A percentile compares a stretch with the other conserved stretches of the same genome.
phyloP scores from a whole-genome alignment of 1,140 invertebrate species.

The Chionoecetes opilio region DNA sequence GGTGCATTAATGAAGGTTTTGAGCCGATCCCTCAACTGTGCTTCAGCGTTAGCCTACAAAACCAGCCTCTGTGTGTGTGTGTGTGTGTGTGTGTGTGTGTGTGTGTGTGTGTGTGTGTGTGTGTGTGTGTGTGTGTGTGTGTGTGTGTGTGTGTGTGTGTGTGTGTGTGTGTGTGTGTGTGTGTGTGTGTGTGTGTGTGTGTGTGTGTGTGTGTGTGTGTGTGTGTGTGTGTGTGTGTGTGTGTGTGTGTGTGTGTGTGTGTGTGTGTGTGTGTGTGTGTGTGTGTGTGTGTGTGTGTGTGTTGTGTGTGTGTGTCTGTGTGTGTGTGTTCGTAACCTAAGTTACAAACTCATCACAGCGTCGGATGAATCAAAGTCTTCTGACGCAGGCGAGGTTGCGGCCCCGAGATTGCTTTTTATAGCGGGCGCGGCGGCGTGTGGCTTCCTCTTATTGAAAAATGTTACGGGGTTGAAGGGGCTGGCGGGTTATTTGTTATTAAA shows the following conservation, averaged over 20 bases:
- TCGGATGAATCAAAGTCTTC: conserved; percentile 19
- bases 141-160: too few relatives aligned
- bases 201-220: not conserved
- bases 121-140: too few relatives aligned
- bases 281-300: not conserved
- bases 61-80: not conserved
- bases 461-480: not conserved
- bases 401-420: conserved; percentile 6
- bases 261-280: not conserved
- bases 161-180: too few relatives aligned
- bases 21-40: not conserved
- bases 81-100: too few relatives aligned
- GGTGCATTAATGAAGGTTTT: conserved; percentile 6
- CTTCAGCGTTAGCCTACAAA: too few relatives aligned
- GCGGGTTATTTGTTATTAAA: not conserved
- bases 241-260: not conserved
- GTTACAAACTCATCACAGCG: conserved; percentile 8
- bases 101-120: too few relatives aligned
- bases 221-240: not conserved
- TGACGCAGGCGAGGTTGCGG: not conserved
- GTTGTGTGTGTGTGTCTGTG: conserved; percentile 5
- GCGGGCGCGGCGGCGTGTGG: not conserved
- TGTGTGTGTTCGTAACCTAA: not conserved
- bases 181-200: too few relatives aligned
- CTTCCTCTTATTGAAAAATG: conserved; percentile 30